Evolutionary conservation across 2,888 invertebrate genomes (phyloP).

Genomic region (Phortica magna): DNA sequence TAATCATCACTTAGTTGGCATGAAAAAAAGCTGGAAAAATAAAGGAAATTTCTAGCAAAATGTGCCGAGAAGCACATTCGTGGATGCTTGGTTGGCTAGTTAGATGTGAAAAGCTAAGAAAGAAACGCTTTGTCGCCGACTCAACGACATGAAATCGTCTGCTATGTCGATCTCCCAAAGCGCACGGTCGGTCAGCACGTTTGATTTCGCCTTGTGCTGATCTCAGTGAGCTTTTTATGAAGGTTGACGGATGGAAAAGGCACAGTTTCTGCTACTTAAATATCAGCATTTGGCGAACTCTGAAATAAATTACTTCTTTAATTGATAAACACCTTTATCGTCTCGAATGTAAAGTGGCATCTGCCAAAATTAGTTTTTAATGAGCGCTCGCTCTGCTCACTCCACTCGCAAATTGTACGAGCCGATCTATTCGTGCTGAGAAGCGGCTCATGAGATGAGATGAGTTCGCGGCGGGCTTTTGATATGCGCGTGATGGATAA

Average conservation of each 20-base stretch:
- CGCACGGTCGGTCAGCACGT: conserved; percentile 26
- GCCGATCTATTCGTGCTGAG: neutral
- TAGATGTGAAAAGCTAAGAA: neutral
- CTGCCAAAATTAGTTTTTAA: conserved; percentile 66
- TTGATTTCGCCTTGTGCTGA: conserved; percentile 10
- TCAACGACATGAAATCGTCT: conserved; percentile 21
- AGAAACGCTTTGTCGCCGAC: conserved; percentile 7
- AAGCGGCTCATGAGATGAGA: neutral
- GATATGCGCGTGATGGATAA: conserved; percentile 26
- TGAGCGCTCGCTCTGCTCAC: conserved; percentile 53
- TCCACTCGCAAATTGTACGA: neutral
- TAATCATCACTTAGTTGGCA: conserved; percentile 72
- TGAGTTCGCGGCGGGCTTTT: conserved; percentile 11
- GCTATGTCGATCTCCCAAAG: conserved; percentile 35
- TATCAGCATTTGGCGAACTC: neutral
- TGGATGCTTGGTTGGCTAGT: neutral
- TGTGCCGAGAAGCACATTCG: conserved; percentile 25
- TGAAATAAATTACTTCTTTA: conserved; percentile 63
- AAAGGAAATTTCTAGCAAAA: conserved; percentile 63
- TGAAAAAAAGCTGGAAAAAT: conserved; percentile 36
- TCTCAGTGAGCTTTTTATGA: conserved; percentile 12
- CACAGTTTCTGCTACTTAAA: conserved; percentile 14
- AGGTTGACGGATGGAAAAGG: conserved; percentile 23
- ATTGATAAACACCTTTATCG: conserved; percentile 67
- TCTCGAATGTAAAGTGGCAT: conserved; percentile 40